Evolutionary conservation across 2,113 vertebrate species (phyloP).

Genomic region (Atractosteus spatula): DNA sequence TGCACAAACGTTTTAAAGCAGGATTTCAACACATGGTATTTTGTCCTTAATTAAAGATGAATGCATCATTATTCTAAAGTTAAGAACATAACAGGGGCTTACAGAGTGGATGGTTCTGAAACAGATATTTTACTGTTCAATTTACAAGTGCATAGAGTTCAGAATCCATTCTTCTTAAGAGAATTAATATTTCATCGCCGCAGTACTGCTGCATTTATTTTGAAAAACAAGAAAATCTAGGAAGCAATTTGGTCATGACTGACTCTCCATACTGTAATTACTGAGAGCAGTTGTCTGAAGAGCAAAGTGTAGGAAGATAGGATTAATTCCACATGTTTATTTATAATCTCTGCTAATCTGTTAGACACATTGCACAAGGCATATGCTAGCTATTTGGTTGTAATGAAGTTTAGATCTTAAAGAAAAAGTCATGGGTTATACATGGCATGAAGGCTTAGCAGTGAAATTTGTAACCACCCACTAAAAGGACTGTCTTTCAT

Average conservation of each 20-base stretch:
- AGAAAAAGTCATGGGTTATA: slow-evolving; percentile 66
- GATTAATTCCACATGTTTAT: slow-evolving; percentile 67
- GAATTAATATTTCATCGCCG: too few species aligned
- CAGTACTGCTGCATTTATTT: too few species aligned
- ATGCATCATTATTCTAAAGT: too few species aligned
- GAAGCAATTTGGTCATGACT: slow-evolving; percentile 15
- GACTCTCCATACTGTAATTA: slow-evolving; percentile 54
- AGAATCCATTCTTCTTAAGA: too few species aligned
- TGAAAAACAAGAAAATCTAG: too few species aligned
- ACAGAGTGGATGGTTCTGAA: too few species aligned
- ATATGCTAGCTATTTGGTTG: slow-evolving; percentile 54
- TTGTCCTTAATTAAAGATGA: too few species aligned
- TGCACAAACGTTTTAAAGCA: too few species aligned
- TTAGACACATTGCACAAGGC: slow-evolving; percentile 36
- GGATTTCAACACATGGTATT: too few species aligned
- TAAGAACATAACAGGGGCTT: too few species aligned
- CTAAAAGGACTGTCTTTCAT: neutral
- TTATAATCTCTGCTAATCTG: slow-evolving; percentile 71
- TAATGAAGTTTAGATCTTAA: slow-evolving; percentile 66
- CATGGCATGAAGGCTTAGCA: slow-evolving; percentile 48
- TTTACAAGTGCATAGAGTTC: too few species aligned
- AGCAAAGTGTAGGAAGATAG: slow-evolving; percentile 55
- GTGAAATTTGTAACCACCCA: slow-evolving; percentile 33
- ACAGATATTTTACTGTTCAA: too few species aligned
- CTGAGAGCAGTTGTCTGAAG: slow-evolving; percentile 55